These are phyloP conservation scores for Cotesia congregata DNA, from an alignment of 2,888 invertebrate genomes.

Conservation along the genomic window DNA sequence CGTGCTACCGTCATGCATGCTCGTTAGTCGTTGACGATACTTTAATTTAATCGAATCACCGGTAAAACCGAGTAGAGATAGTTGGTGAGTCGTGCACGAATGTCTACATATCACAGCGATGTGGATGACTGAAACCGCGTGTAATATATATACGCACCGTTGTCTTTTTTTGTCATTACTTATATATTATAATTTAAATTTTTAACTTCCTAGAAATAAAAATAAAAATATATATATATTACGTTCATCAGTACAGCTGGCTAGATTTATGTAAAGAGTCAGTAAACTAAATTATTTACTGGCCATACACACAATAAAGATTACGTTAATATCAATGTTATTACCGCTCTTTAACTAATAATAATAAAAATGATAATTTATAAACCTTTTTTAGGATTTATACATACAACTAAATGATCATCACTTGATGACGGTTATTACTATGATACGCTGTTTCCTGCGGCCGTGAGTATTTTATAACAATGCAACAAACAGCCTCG, in stretches of 20 bases:
- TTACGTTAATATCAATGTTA: not conserved
- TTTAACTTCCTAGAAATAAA: slow-evolving; percentile 15
- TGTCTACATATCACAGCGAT: slow-evolving; percentile 11
- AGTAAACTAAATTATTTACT: not conserved
- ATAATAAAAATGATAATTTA: not conserved
- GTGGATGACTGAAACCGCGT: slow-evolving; percentile 22
- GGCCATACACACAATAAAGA: too few relatives aligned
- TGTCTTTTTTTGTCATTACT: slow-evolving; percentile 6
- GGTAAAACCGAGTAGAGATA: slow-evolving; percentile 27
- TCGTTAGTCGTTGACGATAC: slow-evolving; percentile 52
- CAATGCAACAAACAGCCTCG: slow-evolving; percentile 15
- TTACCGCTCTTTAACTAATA: not conserved
- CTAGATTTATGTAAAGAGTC: not conserved
- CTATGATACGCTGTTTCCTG: slow-evolving; percentile 69
- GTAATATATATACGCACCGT: not conserved
- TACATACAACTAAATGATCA: slow-evolving; percentile 62
- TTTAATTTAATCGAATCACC: slow-evolving; percentile 49
- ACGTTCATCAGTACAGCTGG: not conserved
- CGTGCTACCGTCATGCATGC: slow-evolving; percentile 56
- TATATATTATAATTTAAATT: not conserved
- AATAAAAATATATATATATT: not conserved
- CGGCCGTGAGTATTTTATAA: slow-evolving; percentile 62
- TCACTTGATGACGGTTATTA: slow-evolving; percentile 69
- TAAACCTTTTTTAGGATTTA: slow-evolving; percentile 6
- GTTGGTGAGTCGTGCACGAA: slow-evolving; percentile 24